Evolutionary conservation across 2,888 invertebrate species (phyloP).

Genomic region (Rhagonycha fulva): DNA sequence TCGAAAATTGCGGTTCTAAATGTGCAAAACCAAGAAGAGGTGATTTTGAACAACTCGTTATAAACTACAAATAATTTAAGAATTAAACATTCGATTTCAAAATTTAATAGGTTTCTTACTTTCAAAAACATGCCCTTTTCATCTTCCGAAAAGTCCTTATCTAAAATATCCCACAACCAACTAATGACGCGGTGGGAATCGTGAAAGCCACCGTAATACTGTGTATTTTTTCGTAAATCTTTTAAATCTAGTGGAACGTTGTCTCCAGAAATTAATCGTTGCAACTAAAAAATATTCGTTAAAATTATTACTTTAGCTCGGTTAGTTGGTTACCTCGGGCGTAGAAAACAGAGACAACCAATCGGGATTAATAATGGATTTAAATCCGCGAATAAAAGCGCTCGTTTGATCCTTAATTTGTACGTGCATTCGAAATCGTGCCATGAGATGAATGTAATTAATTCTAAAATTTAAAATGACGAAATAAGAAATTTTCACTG

Average conservation of each 20-base stretch:
- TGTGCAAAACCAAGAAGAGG: slow-evolving; percentile 95
- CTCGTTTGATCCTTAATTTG: slow-evolving; percentile 97
- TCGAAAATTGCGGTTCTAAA: slow-evolving; percentile 96
- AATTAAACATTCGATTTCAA: neutral
- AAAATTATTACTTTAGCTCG: neutral
- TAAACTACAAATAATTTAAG: slow-evolving; percentile 46
- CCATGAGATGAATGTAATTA: slow-evolving; percentile 97
- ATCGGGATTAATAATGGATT: slow-evolving; percentile 92
- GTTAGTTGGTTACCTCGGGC: slow-evolving; percentile 73
- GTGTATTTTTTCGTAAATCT: slow-evolving; percentile 88
- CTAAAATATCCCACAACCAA: slow-evolving; percentile 98
- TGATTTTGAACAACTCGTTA: slow-evolving; percentile 94
- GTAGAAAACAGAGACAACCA: slow-evolving; percentile 95
- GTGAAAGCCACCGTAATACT: slow-evolving; percentile 99
- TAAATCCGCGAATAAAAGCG: slow-evolving; percentile 95
- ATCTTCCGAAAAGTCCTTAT: slow-evolving; percentile 89
- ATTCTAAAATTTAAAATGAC: slow-evolving; percentile 65
- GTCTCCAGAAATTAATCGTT: slow-evolving; percentile 94
- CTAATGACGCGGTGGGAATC: slow-evolving; percentile 95
- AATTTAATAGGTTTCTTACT: slow-evolving; percentile 54
- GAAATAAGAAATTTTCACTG: neutral
- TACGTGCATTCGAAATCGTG: slow-evolving; percentile 96
- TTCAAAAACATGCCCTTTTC: slow-evolving; percentile 95
- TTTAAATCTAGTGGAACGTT: slow-evolving; percentile 89
- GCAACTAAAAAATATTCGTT: slow-evolving; percentile 62